These are phyloP conservation scores for Copsychus sechellarum DNA, from an alignment of 2,113 vertebrate genomes.

Conservation along the genomic window DNA sequence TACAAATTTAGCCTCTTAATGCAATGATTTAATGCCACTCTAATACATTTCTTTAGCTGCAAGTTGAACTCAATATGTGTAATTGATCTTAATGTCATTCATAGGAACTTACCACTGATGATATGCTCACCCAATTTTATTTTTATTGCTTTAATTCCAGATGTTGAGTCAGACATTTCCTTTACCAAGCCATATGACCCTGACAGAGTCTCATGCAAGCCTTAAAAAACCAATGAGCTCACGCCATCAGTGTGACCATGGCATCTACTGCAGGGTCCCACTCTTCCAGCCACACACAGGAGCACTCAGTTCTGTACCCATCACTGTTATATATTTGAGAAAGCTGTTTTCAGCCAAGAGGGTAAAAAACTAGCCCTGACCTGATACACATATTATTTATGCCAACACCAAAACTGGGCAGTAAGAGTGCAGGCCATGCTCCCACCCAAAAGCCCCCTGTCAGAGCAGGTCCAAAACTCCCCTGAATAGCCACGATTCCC, in stretches of 20 bases:
- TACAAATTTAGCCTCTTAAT: neutral
- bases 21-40: neutral
- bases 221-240: neutral
- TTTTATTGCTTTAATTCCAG: neutral
- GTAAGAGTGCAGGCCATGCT: neutral
- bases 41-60: neutral
- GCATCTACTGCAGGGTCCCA: neutral
- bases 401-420: neutral
- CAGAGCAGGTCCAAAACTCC: neutral
- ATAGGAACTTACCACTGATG: neutral
- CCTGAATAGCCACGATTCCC: rapidly evolving
- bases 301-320: neutral
- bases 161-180: neutral
- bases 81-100: neutral
- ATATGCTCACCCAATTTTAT: neutral
- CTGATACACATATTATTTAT: neutral
- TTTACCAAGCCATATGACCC: neutral
- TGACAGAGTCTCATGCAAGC: neutral
- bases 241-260: neutral
- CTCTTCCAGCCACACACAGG: neutral
- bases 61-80: neutral
- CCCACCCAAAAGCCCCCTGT: neutral
- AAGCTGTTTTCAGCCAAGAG: neutral
- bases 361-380: neutral
- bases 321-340: neutral